A percentile compares a stretch with the other conserved stretches of the same genome.
These are phyloP conservation scores for Punctoribates punctum DNA, from an alignment of 2,888 invertebrate genomes.

Conservation along the genomic window DNA sequence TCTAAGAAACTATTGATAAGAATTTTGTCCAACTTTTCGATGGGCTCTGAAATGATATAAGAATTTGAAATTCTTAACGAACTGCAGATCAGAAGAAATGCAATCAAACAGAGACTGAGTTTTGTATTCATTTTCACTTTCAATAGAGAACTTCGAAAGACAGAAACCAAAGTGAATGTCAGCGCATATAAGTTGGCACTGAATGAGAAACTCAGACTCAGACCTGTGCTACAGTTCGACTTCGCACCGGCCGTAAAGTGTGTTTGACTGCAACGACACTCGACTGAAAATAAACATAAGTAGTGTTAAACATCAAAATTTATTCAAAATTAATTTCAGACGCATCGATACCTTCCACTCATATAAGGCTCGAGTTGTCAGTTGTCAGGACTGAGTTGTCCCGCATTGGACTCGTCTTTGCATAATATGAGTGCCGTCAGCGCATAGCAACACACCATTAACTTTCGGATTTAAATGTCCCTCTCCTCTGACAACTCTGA, in stretches of 20 bases:
- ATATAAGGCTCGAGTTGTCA: neutral
- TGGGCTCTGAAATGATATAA: slow-evolving; percentile 6
- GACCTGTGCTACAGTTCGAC: neutral
- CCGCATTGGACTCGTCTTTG: slow-evolving; percentile 21
- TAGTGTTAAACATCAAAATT: neutral
- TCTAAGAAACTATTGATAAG: slow-evolving; percentile 10
- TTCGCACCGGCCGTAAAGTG: neutral
- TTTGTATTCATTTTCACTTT: slow-evolving; percentile 14
- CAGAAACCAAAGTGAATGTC: neutral
- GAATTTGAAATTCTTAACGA: neutral
- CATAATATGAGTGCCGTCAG: too few species aligned
- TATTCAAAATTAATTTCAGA: neutral
- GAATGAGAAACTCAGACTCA: neutral
- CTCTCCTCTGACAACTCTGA: slow-evolving; percentile 7
- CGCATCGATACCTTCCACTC: slow-evolving; percentile 1
- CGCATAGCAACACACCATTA: slow-evolving; percentile 19
- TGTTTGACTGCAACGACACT: slow-evolving; percentile 6
- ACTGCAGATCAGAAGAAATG: neutral
- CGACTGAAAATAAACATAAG: neutral
- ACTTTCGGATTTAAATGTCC: neutral
- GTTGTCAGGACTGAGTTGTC: neutral
- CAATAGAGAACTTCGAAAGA: neutral
- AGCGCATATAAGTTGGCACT: neutral
- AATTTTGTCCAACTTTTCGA: neutral
- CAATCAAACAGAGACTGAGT: neutral